These are phyloP conservation scores for Xestia xanthographa DNA, from an alignment of 2,888 invertebrate genomes.

Conservation along the genomic window DNA sequence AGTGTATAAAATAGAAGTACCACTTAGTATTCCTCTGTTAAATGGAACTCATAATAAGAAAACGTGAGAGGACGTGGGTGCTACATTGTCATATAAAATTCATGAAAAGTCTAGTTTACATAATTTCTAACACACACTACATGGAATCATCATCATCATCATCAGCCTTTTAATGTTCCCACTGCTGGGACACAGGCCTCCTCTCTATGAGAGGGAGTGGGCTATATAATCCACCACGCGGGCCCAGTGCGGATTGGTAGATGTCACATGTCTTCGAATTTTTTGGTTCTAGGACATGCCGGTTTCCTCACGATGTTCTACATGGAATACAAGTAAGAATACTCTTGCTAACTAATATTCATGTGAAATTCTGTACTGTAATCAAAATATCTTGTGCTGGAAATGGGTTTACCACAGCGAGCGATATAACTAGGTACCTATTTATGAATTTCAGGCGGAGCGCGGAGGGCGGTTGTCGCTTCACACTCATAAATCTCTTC, in stretches of 20 bases:
- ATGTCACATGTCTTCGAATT: too few species aligned
- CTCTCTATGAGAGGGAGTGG: too few species aligned
- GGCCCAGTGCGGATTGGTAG: too few species aligned
- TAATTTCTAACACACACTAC: neutral
- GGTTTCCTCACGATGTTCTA: too few species aligned
- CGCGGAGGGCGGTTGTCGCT: constrained; percentile 33
- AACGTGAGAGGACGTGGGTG: constrained; percentile 5
- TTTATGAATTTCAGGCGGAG: constrained; percentile 36
- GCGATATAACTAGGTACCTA: constrained; percentile 25
- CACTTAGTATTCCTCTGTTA: constrained; percentile 18
- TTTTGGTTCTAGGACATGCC: too few species aligned
- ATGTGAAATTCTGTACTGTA: constrained; percentile 15
- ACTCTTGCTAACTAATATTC: constrained; percentile 15
- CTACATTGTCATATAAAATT: constrained; percentile 2
- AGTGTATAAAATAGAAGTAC: neutral
- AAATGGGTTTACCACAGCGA: constrained; percentile 34
- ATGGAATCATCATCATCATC: too few species aligned
- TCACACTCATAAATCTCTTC: constrained; percentile 60
- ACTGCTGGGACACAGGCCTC: too few species aligned
- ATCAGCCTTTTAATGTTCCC: too few species aligned
- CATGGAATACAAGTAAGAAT: constrained; percentile 1
- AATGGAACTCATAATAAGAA: constrained; percentile 17
- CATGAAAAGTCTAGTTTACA: constrained; percentile 12
- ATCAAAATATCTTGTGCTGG: constrained; percentile 41
- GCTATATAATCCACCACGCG: too few species aligned